phyloP scores from a whole-genome alignment of 2,888 invertebrate species.

The Oligia strigilis region DNA sequence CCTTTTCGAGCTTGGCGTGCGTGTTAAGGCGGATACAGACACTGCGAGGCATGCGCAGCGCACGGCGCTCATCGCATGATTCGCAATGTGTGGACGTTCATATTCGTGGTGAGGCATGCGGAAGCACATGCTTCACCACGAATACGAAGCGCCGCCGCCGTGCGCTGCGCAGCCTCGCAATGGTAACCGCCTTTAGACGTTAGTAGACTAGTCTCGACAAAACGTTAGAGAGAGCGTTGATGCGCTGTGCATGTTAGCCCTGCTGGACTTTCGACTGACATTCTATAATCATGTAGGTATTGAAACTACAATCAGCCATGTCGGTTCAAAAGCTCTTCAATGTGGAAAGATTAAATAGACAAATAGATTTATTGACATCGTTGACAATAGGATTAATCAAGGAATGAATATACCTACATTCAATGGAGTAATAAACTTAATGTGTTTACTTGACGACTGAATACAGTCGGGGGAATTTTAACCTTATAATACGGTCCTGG shows the following conservation, averaged over 20 bases:
- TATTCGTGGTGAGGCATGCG: too few relatives aligned
- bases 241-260: background rate
- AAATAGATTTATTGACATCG: constrained; percentile 32
- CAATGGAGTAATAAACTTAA: constrained; percentile 38
- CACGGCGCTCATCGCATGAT: too few relatives aligned
- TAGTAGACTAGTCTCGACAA: background rate
- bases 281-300: constrained; percentile 5
- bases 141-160: too few relatives aligned
- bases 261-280: background rate
- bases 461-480: background rate
- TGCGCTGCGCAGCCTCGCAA: too few relatives aligned
- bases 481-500: background rate
- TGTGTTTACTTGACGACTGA: constrained; percentile 28
- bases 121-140: too few relatives aligned
- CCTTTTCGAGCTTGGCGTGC: background rate
- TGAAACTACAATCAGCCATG: constrained; percentile 12
- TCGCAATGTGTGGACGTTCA: too few relatives aligned
- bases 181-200: background rate
- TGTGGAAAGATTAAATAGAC: constrained; percentile 7
- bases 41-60: too few relatives aligned
- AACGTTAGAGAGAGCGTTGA: background rate
- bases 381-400: constrained; percentile 30
- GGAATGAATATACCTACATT: constrained; percentile 15
- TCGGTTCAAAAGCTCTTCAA: background rate
- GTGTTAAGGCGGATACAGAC: background rate